Evolutionary conservation across 2,113 vertebrate genomes (phyloP), one percentile per base, ranked within the genome.

Genomic region (Salvator merianae): DNA sequence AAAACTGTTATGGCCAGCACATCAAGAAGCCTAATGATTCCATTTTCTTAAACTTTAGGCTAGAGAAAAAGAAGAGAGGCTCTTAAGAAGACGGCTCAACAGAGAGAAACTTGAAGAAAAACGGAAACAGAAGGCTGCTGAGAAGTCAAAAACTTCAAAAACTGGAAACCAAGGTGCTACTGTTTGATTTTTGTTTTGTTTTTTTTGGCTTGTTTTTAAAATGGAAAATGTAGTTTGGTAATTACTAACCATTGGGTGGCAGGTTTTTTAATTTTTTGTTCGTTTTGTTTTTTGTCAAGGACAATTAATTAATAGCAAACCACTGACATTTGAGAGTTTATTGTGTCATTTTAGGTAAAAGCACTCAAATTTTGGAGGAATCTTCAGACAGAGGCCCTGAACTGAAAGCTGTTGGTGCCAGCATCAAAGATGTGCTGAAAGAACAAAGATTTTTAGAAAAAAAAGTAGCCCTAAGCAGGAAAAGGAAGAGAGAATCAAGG

Each of bases 401-500:
- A 55, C 87, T 90, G 36, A 97, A 96, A 95, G 34, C 86, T 85
- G 68, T 90, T 77, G 84, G 91, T 77, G 82, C 97, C 65, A 96
- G 97, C 89, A 97, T 97, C 84, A 99, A 99, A 92, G 98, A 99
- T 90, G 98, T 96, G 28, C 97, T 98, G 80, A 99, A 99, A 94
- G 98, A 99, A 89, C 96, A 96, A 90, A 99, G 98, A 86, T 97
- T 99, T 93, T 96, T 99, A 92, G 99, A 99, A 93, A 99, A 99
- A 87, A 99, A 99, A 92, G 98, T 99, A 93, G 98, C 98, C 38
- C 92, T 99, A 84, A 99, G 96, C 95, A 97, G 97, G 91, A 98
- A 97, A 95, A 97, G 97, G 91, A 99, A 97, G 90, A 97, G 97
- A 87, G 96, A 98, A 90, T 97, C 97, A n/a, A 97, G 97, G 99